phyloP scores from a whole-genome alignment of 1,140 invertebrate genomes.

The Aphelinus certus region DNA sequence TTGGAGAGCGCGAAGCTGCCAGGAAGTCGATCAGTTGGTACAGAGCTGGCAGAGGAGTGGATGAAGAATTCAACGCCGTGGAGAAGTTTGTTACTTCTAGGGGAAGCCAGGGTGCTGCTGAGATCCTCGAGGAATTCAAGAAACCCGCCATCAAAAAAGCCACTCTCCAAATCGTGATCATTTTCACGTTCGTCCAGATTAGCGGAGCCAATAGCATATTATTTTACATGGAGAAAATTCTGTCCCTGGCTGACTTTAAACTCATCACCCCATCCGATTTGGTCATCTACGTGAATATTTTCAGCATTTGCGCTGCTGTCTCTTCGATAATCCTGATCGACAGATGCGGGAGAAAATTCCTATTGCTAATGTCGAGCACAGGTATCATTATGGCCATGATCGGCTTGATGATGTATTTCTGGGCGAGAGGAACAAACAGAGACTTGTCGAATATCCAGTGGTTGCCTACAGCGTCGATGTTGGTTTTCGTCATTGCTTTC shows the following conservation, averaged over 20 bases:
- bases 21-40: constrained; percentile 13
- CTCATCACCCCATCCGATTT: constrained; percentile 61
- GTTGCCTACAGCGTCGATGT: constrained; percentile 33
- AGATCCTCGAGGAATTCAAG: background rate
- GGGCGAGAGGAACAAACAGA: constrained; percentile 63
- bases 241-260: constrained; percentile 68
- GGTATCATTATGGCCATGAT: constrained; percentile 67
- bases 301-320: constrained; percentile 71
- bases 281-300: constrained; percentile 73
- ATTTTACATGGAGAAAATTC: constrained; percentile 78
- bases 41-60: background rate
- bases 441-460: constrained; percentile 55
- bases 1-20: background rate
- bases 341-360: constrained; percentile 72
- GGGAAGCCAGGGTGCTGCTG: background rate
- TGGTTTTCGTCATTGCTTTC: constrained; percentile 53
- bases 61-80: background rate
- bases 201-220: constrained; percentile 79
- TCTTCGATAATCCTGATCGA: constrained; percentile 74
- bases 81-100: background rate
- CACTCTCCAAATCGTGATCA: constrained; percentile 70
- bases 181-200: constrained; percentile 79
- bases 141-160: constrained; percentile 60
- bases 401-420: constrained; percentile 71
- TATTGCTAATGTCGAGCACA: constrained; percentile 71